Evolutionary conservation across 2,797 vertebrate species (phyloP), one percentile per base, ranked within the genome.

Genomic region (Peromyscus melanophrys): DNA sequence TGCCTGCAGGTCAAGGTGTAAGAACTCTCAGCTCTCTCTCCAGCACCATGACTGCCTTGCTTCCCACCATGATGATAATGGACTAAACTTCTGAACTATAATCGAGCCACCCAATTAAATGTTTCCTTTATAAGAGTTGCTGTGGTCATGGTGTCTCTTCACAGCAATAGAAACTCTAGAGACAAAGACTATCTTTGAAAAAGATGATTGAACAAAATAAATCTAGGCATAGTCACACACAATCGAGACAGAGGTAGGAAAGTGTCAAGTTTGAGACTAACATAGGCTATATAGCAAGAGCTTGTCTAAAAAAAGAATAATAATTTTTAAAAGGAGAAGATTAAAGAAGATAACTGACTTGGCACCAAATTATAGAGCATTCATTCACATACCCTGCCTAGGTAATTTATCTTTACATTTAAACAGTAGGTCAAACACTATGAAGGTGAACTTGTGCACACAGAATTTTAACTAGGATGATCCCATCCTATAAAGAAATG

Each of bases 401-500:
- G 27, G 52, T 87, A 88, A 92, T 59, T 76, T 57, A 77, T 59
- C 73, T 27, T 88, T 88, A 59, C 16, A 7, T 78, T 69, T 89
- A 94, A 89, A 95, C 8, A 43, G 29, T 34, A 55, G 37, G 29
- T 80, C 46, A 77, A 94, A 57, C 75, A 71, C 40, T 63, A 59
- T 43, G 43, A 96, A 92, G 40, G 37, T 75, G 10, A 82, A 63
- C 16, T 95, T 46, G 77, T 0, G 1, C 49, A 94, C 92, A 55
- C 4, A 82, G 43, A 94, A 90, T 95, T 92, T 92, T 93, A 67
- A 81, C 88, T 84, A 81, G 61, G n/a, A 37, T 82, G 25, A 1
- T 85, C 86, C 59, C 61, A 65, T 87, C 37, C 43, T 82, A 46
- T 37, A 65, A 81, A 31, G 46, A 88, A 83, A 81, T 52, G 61